phyloP scores from a whole-genome alignment of 2,797 vertebrate species.

The Acanthurus tractus region DNA sequence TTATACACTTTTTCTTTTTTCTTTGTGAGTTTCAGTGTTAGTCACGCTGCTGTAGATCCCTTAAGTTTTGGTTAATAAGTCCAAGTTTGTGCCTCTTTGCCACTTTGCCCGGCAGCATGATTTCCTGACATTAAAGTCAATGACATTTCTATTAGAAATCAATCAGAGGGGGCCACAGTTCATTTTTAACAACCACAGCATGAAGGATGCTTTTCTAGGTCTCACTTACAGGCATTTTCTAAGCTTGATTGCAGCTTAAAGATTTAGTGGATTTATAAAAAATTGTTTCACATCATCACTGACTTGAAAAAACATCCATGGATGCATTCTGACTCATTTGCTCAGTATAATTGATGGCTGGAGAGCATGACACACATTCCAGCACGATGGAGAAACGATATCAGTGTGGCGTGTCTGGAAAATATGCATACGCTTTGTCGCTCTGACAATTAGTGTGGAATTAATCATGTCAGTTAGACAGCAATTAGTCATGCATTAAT shows the following conservation, averaged over 20 bases:
- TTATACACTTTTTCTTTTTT: slow-evolving; percentile 5
- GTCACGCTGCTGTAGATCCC: slow-evolving; percentile 23
- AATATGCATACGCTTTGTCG: slow-evolving; percentile 44
- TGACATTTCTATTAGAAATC: slow-evolving; percentile 72
- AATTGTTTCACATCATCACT: slow-evolving; percentile 48
- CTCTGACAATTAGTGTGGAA: slow-evolving; percentile 45
- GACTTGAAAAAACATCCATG: slow-evolving; percentile 43
- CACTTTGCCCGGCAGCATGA: slow-evolving; percentile 50
- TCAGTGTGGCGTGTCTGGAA: background rate
- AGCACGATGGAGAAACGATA: slow-evolving; percentile 27
- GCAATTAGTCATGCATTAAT: slow-evolving; percentile 53
- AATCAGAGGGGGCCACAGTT: slow-evolving; percentile 49
- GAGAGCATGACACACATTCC: slow-evolving; percentile 22
- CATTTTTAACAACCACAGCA: slow-evolving; percentile 57
- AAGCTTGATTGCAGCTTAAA: slow-evolving; percentile 58
- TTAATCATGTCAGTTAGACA: slow-evolving; percentile 48
- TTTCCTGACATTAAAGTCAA: slow-evolving; percentile 70
- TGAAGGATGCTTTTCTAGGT: slow-evolving; percentile 68
- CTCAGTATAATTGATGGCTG: slow-evolving; percentile 25
- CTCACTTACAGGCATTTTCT: slow-evolving; percentile 54
- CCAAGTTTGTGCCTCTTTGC: slow-evolving; percentile 21
- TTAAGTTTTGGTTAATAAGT: slow-evolving; percentile 42
- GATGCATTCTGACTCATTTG: slow-evolving; percentile 39
- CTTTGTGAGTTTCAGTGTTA: slow-evolving; percentile 6
- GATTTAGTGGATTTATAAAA: slow-evolving; percentile 57